Conservation (phyloP, 2,797 vertebrate genomes). For the Lagorchestes hirsutus region DNA sequence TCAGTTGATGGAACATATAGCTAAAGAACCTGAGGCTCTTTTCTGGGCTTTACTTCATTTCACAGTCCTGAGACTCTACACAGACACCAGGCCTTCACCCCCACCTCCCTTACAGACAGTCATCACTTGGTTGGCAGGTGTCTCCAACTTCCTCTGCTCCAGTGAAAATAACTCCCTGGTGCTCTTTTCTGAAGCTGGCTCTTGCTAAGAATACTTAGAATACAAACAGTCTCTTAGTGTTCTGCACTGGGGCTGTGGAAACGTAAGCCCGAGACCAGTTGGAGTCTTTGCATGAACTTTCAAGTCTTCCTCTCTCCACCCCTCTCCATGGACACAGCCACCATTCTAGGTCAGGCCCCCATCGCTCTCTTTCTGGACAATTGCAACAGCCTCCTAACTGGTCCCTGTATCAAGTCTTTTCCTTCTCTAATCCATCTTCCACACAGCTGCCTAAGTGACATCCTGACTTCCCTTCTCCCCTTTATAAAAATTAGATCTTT, state of each 20-base stretch:
- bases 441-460: neutral
- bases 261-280: neutral
- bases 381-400: neutral
- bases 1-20: neutral
- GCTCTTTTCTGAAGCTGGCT: neutral
- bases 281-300: neutral
- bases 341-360: neutral
- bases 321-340: neutral
- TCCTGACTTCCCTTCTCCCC: too few species aligned
- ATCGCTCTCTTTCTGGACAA: neutral
- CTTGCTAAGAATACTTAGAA: neutral
- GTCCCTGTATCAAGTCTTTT: neutral
- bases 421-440: neutral
- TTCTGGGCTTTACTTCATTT: neutral
- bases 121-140: neutral
- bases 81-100: neutral
- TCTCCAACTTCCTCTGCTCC: neutral
- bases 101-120: neutral
- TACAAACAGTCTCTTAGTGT: neutral
- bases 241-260: neutral
- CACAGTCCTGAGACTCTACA: neutral
- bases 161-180: constrained; percentile 1
- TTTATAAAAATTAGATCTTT: neutral
- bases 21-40: neutral
- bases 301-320: neutral